These are phyloP conservation scores for Ferdinandea cuprea DNA, from an alignment of 2,888 invertebrate genomes.

Conservation along the genomic window DNA sequence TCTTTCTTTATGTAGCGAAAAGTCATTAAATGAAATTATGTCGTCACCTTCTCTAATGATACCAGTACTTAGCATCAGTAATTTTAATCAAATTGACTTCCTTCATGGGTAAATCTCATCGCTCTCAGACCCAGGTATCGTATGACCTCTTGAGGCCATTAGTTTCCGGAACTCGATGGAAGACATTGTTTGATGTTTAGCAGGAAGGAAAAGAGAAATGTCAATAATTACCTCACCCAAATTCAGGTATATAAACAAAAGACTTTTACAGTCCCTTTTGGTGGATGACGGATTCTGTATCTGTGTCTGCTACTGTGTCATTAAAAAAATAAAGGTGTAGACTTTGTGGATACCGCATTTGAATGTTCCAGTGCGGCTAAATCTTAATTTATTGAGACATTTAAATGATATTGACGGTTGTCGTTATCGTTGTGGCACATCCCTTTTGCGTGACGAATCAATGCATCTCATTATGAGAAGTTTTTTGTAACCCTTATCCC, in stretches of 20 bases:
- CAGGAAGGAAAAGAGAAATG: background rate
- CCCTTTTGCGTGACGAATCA: constrained; percentile 37
- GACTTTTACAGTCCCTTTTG: background rate
- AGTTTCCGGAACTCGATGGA: constrained; percentile 15
- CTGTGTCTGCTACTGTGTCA: background rate
- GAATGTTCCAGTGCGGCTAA: background rate
- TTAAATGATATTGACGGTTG: constrained; percentile 25
- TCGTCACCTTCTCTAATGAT: constrained; percentile 14
- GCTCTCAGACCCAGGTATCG: background rate
- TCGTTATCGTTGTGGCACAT: constrained; percentile 6
- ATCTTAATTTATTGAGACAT: constrained; percentile 53
- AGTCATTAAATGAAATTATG: background rate
- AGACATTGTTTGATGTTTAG: background rate
- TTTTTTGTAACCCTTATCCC: background rate
- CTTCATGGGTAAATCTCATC: too few species aligned
- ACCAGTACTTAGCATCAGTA: constrained; percentile 1
- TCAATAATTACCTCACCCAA: constrained; percentile 18
- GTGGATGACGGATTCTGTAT: background rate
- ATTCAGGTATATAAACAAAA: constrained; percentile 24
- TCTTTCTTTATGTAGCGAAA: background rate
- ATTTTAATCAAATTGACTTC: constrained; percentile 37
- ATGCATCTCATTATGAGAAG: constrained; percentile 53
- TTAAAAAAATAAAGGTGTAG: background rate
- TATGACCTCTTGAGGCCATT: constrained; percentile 19
- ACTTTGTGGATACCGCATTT: constrained; percentile 3